A percentile compares a stretch with the other conserved stretches of the same genome.
Conservation (phyloP, 2,797 vertebrate genomes). For the Pteronotus mesoamericanus region DNA sequence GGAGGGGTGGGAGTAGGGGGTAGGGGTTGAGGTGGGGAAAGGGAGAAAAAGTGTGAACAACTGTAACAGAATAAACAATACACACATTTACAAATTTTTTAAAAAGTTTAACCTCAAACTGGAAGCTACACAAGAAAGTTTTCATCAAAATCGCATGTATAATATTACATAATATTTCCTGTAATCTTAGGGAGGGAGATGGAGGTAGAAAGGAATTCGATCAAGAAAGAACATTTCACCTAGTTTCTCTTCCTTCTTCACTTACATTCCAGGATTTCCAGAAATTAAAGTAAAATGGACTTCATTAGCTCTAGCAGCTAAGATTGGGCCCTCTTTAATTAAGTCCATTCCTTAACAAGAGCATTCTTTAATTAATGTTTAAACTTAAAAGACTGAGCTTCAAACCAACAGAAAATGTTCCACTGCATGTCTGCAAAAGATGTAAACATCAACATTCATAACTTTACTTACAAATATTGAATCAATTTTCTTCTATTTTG, state of each 20-base stretch:
- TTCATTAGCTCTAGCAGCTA: slow-evolving; percentile 26
- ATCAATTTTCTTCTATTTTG: slow-evolving; percentile 52
- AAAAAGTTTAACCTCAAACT: background rate
- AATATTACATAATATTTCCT: slow-evolving; percentile 4
- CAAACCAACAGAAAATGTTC: slow-evolving; percentile 51
- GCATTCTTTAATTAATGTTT: slow-evolving; percentile 51
- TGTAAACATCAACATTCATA: slow-evolving; percentile 56
- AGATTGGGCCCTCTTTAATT: slow-evolving; percentile 36
- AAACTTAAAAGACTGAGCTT: slow-evolving; percentile 47
- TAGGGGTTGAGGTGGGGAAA: background rate
- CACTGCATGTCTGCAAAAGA: slow-evolving; percentile 37
- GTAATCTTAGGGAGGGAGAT: background rate
- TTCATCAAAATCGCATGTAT: background rate
- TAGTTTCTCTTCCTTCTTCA: background rate
- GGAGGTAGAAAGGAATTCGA: slow-evolving; percentile 1
- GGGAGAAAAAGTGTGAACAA: background rate
- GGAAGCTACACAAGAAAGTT: background rate
- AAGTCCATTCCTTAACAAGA: slow-evolving; percentile 29
- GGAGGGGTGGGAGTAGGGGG: no score
- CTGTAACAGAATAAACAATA: background rate
- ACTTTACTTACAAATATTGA: slow-evolving; percentile 63
- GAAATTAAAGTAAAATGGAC: slow-evolving; percentile 38
- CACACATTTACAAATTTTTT: background rate
- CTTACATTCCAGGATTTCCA: slow-evolving; percentile 3
- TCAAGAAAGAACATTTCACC: background rate